phyloP scores from a whole-genome alignment of 1,140 invertebrate genomes.

The Meloidogyne hapla region DNA sequence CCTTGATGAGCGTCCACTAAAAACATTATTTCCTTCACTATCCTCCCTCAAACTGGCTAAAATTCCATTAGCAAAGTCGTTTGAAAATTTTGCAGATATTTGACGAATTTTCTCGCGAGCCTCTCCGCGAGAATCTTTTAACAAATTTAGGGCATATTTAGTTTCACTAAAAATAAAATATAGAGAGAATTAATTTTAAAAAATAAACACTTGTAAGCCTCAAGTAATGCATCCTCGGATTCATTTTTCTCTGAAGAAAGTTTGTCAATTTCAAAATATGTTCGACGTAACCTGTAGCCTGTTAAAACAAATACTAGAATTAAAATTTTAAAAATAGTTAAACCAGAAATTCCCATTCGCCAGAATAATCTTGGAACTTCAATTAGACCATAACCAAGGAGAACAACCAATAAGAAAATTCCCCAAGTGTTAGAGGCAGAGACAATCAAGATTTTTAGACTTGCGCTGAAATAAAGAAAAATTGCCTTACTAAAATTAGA shows the following conservation, averaged over 20 bases:
- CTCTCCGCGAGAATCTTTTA: conserved; percentile 52
- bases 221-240: conserved; percentile 90
- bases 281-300: conserved; percentile 73
- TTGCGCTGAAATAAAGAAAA: conserved; percentile 70
- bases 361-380: conserved; percentile 87
- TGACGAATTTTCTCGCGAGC: conserved; percentile 49
- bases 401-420: conserved; percentile 85
- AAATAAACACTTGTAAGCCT: conserved; percentile 79
- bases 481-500: conserved; percentile 65
- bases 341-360: conserved; percentile 65
- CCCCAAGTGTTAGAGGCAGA: conserved; percentile 99
- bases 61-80: conserved; percentile 23
- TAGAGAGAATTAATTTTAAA: not conserved
- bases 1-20: not conserved
- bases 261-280: conserved; percentile 96
- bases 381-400: conserved; percentile 93
- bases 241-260: conserved; percentile 91
- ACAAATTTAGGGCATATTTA: conserved; percentile 53
- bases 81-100: conserved; percentile 54
- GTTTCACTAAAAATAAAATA: conserved; percentile 48
- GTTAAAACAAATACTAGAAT: not conserved
- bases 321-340: conserved; percentile 17
- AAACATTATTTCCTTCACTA: not conserved
- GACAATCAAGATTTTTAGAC: conserved; percentile 93
- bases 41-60: not conserved